These are phyloP conservation scores for Trichosurus vulpecula DNA, from an alignment of 2,797 vertebrate species.

Conservation along the genomic window DNA sequence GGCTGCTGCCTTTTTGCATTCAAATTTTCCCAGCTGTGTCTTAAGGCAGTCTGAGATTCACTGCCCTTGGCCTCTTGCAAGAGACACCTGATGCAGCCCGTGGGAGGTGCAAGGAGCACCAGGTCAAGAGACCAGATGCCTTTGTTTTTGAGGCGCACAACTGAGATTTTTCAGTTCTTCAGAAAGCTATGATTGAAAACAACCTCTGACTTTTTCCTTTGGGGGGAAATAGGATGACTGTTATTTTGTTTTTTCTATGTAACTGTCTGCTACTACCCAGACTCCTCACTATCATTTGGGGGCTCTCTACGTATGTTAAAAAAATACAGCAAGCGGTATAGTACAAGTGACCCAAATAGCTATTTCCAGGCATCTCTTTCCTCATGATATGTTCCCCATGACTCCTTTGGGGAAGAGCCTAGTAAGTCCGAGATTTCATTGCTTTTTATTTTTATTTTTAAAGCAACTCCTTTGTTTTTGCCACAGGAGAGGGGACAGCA, in stretches of 20 bases:
- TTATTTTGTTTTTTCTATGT: slow-evolving; percentile 27
- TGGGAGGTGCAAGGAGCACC: background rate
- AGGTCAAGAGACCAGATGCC: background rate
- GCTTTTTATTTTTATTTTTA: background rate
- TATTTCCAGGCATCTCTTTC: slow-evolving; percentile 49
- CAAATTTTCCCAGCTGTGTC: slow-evolving; percentile 50
- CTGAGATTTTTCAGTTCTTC: background rate
- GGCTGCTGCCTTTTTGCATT: slow-evolving; percentile 36
- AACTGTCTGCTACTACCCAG: slow-evolving; percentile 30
- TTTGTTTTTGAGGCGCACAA: background rate
- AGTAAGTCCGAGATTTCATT: background rate
- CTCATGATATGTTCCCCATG: slow-evolving; percentile 22
- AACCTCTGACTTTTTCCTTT: slow-evolving; percentile 65
- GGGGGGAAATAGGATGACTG: slow-evolving; percentile 67
- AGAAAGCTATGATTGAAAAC: slow-evolving; percentile 51
- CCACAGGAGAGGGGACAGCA: slow-evolving; percentile 57
- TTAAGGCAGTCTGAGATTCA: rapidly evolving
- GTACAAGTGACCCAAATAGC: slow-evolving; percentile 34
- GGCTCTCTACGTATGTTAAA: background rate
- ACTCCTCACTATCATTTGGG: background rate
- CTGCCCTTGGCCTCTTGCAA: background rate
- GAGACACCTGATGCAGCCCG: background rate
- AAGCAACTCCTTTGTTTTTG: slow-evolving; percentile 6
- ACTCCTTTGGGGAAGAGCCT: slow-evolving; percentile 24
- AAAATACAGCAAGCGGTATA: background rate